Conservation (phyloP, 2,888 invertebrate genomes). For the Amblyjoppa proteus region DNA sequence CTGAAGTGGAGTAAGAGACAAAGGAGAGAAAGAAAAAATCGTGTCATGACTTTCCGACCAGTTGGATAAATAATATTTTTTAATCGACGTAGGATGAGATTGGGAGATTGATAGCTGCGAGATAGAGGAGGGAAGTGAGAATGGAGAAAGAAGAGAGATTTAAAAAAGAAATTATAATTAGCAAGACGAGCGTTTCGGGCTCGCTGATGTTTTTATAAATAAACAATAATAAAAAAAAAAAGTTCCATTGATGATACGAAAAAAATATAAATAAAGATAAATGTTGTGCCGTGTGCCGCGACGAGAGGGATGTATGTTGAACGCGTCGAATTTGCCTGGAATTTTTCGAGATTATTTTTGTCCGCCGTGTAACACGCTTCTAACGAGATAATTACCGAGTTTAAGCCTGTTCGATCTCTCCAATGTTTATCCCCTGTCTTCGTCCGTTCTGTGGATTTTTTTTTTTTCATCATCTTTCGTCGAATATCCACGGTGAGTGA, state of each 20-base stretch:
- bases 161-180: constrained; percentile 49
- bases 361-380: constrained; percentile 64
- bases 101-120: constrained; percentile 3
- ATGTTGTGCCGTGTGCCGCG: constrained; percentile 45
- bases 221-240: constrained; percentile 34
- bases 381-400: constrained; percentile 42
- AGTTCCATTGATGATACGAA: constrained; percentile 40
- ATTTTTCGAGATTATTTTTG: constrained; percentile 74
- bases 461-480: constrained; percentile 8
- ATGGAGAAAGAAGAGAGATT: constrained; percentile 32
- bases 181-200: constrained; percentile 43
- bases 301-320: constrained; percentile 45
- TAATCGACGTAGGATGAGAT: constrained; percentile 68
- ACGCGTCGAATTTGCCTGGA: constrained; percentile 67
- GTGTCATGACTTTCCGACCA: constrained; percentile 55
- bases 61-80: constrained; percentile 72
- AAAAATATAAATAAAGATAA: constrained; percentile 50
- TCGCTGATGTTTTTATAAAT: constrained; percentile 48
- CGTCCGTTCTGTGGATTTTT: not conserved
- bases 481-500: constrained; percentile 52
- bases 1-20: not conserved
- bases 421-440: not conserved
- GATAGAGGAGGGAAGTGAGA: constrained; percentile 8
- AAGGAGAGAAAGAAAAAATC: constrained; percentile 14
- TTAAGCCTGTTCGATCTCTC: constrained; percentile 32